Conservation (phyloP, 2,888 invertebrate species). For the Ditula angustiorana region DNA sequence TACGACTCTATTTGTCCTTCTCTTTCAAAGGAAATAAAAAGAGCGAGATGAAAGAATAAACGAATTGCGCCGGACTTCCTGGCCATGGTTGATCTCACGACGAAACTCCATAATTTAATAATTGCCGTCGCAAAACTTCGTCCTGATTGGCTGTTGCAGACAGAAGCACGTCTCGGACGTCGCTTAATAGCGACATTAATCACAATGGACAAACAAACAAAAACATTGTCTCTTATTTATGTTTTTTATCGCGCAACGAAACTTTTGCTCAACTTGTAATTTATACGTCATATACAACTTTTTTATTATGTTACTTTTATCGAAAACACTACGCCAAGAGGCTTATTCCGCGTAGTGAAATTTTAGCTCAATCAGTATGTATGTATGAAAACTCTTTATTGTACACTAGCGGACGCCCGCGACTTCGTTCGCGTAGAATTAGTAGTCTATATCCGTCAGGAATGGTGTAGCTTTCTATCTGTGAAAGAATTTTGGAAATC, state of each 20-base stretch:
- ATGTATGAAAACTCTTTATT: too few species aligned
- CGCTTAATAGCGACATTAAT: not conserved
- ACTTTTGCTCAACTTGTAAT: not conserved
- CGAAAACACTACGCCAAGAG: not conserved
- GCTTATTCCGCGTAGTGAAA: not conserved
- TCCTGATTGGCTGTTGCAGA: slow-evolving; percentile 11
- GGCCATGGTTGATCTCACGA: too few species aligned
- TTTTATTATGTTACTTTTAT: not conserved
- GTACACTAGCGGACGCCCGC: too few species aligned
- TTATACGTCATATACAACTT: not conserved
- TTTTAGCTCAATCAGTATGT: too few species aligned
- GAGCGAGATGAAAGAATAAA: too few species aligned
- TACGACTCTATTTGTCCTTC: too few species aligned
- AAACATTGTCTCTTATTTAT: slow-evolving; percentile 9
- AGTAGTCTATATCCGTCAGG: too few species aligned
- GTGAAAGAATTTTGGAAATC: too few species aligned
- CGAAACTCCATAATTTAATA: not conserved
- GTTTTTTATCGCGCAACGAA: not conserved
- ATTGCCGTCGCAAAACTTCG: slow-evolving; percentile 10
- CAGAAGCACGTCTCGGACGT: slow-evolving; percentile 16
- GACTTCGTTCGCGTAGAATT: too few species aligned
- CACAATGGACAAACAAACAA: slow-evolving; percentile 2
- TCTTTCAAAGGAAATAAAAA: too few species aligned
- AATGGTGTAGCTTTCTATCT: too few species aligned
- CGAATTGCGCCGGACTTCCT: too few species aligned